Evolutionary conservation across 2,113 vertebrate species (phyloP).

Genomic region (Corvus moneduloides): DNA sequence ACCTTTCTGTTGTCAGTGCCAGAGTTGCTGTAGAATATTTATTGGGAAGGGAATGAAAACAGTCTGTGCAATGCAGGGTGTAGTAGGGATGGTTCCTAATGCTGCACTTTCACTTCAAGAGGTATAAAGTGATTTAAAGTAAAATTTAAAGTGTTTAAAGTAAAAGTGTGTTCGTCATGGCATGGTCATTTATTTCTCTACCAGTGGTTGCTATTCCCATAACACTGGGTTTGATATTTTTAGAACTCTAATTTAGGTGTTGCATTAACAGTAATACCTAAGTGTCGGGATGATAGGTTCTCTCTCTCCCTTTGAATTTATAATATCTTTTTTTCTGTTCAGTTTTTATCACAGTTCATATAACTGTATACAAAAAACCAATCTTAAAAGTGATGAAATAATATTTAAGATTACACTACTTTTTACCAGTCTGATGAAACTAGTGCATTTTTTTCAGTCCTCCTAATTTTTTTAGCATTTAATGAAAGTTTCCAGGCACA

Average conservation of each 20-base stretch:
- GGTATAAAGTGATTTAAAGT: neutral
- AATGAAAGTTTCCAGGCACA: neutral
- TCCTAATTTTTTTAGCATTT: neutral
- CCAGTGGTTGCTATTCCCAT: neutral
- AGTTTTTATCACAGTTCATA: neutral
- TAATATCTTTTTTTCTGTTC: neutral
- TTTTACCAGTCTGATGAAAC: neutral
- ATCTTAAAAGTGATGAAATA: neutral
- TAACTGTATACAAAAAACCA: rapidly evolving
- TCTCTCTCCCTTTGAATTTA: neutral
- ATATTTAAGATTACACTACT: neutral
- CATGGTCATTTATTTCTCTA: neutral
- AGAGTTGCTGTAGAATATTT: neutral
- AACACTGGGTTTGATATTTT: neutral
- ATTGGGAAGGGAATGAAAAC: neutral
- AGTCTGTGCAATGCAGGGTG: neutral
- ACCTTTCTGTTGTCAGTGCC: neutral
- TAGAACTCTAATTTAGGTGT: neutral
- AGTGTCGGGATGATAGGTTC: neutral
- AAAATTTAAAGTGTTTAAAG: neutral
- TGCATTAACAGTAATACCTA: neutral
- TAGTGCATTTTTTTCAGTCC: neutral
- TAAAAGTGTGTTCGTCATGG: neutral
- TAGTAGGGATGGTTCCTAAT: neutral
- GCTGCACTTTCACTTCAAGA: neutral